Conservation (phyloP, 2,797 vertebrate species). For the Etheostoma perlongum region DNA sequence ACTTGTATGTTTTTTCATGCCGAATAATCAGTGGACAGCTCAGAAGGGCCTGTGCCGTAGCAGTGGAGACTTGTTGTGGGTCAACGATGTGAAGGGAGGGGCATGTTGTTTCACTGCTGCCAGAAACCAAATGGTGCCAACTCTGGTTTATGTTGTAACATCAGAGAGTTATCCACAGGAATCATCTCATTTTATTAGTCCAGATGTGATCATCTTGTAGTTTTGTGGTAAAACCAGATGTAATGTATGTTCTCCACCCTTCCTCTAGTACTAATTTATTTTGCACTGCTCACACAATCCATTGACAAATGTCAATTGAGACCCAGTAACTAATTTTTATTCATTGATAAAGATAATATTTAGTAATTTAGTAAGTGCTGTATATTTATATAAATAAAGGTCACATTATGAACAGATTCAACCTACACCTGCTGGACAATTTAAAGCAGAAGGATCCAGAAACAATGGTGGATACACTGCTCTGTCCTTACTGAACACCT, state of each 20-base stretch:
- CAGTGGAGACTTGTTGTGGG: conserved; percentile 39
- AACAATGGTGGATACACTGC: not conserved
- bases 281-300: conserved; percentile 5
- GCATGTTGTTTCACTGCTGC: conserved; percentile 30
- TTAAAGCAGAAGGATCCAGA: not conserved
- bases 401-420: not conserved
- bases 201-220: conserved; percentile 61
- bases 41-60: conserved; percentile 49
- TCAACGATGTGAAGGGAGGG: conserved; percentile 34
- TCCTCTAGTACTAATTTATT: conserved; percentile 5
- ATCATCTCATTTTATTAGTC: conserved; percentile 67
- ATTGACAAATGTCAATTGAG: not conserved
- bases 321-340: conserved; percentile 7
- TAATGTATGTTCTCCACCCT: conserved; percentile 32
- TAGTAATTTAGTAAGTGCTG: not conserved
- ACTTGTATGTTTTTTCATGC: conserved; percentile 37
- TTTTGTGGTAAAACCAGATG: conserved; percentile 56
- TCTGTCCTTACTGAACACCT: not conserved
- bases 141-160: conserved; percentile 60
- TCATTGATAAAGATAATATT: conserved; percentile 3
- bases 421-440: not conserved
- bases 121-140: conserved; percentile 57
- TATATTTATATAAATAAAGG: not conserved
- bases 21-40: conserved; percentile 51
- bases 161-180: conserved; percentile 55